phyloP scores from a whole-genome alignment of 2,888 invertebrate genomes.

The Lydus trimaculatus region DNA sequence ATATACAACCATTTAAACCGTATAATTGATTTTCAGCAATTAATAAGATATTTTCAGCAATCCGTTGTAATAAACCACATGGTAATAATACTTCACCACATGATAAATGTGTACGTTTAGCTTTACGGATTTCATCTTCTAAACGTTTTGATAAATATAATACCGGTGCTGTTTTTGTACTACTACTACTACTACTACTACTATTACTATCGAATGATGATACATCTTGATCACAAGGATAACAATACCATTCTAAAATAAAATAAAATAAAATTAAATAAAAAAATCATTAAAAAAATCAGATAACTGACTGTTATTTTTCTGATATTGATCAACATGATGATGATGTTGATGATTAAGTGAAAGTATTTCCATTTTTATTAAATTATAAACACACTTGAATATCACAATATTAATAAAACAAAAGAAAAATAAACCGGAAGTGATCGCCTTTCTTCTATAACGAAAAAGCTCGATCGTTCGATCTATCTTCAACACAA shows the following conservation, averaged over 20 bases:
- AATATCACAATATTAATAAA: constrained; percentile 49
- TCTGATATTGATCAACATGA: constrained; percentile 49
- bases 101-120: constrained; percentile 80
- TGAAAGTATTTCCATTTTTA: constrained; percentile 54
- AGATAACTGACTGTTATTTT: constrained; percentile 55
- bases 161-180: too few relatives aligned
- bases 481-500: too few relatives aligned
- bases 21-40: constrained; percentile 89
- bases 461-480: constrained; percentile 40
- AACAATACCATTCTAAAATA: constrained; percentile 57
- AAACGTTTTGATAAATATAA: constrained; percentile 77
- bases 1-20: constrained; percentile 84
- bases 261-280: too few relatives aligned
- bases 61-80: constrained; percentile 78
- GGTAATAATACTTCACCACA: constrained; percentile 88
- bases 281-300: too few relatives aligned
- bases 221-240: constrained; percentile 50
- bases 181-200: too few relatives aligned
- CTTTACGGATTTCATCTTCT: constrained; percentile 80
- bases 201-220: too few relatives aligned
- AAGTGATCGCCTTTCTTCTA: constrained; percentile 43
- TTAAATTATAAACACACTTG: constrained; percentile 47
- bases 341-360: constrained; percentile 49
- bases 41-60: constrained; percentile 79
- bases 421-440: constrained; percentile 37